Evolutionary conservation across 2,797 vertebrate genomes (phyloP).

Genomic region (Trachops cirrhosus): DNA sequence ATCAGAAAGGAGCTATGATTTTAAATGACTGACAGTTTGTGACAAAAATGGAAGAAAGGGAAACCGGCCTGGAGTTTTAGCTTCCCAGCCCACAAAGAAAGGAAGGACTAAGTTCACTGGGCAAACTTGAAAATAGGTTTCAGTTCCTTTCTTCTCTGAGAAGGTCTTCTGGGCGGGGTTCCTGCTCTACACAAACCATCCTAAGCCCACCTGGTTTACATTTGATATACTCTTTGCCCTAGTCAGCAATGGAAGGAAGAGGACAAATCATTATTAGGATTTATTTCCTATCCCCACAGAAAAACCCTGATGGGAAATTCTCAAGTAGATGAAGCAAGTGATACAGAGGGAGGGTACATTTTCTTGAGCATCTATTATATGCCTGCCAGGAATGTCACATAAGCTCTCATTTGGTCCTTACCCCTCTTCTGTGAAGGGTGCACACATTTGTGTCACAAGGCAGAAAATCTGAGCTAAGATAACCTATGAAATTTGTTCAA

Average conservation of each 20-base stretch:
- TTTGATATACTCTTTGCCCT: not conserved
- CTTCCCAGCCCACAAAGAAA: not conserved
- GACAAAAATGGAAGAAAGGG: not conserved
- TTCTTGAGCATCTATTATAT: not conserved
- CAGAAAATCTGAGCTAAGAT: not conserved
- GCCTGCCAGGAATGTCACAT: not conserved
- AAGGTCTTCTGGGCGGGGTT: not conserved
- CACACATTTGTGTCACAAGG: not conserved
- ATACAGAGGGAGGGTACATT: not conserved
- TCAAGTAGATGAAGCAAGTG: not conserved
- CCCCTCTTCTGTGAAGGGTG: not conserved
- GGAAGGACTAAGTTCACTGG: not conserved
- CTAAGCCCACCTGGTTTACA: not conserved
- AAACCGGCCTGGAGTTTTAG: not conserved
- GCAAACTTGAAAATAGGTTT: not conserved
- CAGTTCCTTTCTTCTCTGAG: not conserved
- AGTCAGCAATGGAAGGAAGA: not conserved
- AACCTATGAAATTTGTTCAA: not conserved
- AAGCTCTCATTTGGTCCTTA: not conserved
- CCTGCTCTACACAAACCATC: not conserved
- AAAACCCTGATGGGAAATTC: not conserved
- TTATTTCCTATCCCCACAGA: not conserved
- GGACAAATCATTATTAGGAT: not conserved
- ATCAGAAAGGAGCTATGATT: not conserved
- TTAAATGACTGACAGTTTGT: not conserved